Evolutionary conservation across 2,113 vertebrate species (phyloP).

Genomic region (Tonatia bakeri): DNA sequence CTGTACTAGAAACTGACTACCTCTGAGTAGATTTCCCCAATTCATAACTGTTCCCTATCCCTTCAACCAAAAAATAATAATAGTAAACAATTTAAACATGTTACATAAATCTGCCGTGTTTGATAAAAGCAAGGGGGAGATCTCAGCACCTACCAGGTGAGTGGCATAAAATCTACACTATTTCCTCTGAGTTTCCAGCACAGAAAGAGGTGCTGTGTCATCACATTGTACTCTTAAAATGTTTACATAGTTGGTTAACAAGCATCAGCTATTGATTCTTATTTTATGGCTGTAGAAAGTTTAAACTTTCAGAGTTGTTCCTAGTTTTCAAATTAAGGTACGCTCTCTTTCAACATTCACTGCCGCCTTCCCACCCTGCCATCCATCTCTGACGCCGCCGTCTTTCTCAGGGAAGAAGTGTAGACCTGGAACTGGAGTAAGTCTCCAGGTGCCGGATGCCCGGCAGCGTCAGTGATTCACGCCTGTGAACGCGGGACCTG

Average conservation of each 20-base stretch:
- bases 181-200: background rate
- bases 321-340: background rate
- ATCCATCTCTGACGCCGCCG: background rate
- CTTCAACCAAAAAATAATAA: background rate
- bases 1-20: background rate
- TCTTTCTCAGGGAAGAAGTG: background rate
- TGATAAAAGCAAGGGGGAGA: background rate
- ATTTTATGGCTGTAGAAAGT: slow-evolving; percentile 6
- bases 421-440: background rate
- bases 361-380: background rate
- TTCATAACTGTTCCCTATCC: background rate
- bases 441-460: background rate
- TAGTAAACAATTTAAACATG: slow-evolving; percentile 16
- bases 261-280: slow-evolving; percentile 62
- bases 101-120: background rate
- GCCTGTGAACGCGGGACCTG: background rate
- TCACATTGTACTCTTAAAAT: slow-evolving; percentile 50
- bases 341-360: background rate
- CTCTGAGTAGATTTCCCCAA: background rate
- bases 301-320: slow-evolving; percentile 51
- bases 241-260: slow-evolving; percentile 56
- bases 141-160: background rate
- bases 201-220: background rate
- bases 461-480: background rate
- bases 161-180: background rate